Base-by-base conservation (phyloP, 2,797 vertebrate species). In the Spinibarbus caldwelli region DNA sequence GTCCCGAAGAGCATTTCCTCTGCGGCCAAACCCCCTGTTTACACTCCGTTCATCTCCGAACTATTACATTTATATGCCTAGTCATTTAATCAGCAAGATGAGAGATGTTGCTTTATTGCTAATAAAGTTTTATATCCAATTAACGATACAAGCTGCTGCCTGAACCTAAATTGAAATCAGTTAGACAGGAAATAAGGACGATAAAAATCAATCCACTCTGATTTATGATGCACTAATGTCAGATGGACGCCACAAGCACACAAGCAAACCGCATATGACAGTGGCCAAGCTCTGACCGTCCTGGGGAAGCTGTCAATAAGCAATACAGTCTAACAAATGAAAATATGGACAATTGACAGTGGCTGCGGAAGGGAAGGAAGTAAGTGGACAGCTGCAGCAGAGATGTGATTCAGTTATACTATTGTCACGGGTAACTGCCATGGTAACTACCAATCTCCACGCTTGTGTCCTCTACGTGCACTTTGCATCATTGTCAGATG, bases 201-300 rank as follows among this genome's bases (percentile, higher is more conserved):
- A 82, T 82, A 19, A 57, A n/a, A 85, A 88, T 89, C 52, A 66
- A 89, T 88, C 81, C 66, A 36, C 75, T 78, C n/a, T 68, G 82
- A 82, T 86, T 86, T 76, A 84, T 31, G 43, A 85, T 76, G 70
- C 78, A 66, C 34, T 86, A 71, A 78, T 45, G 45, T 49, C 14
- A 10, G 76, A 87, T 31, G 82, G 82, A 64, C n/a, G 47, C 76
- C 52, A 59, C 29, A 57, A 83, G 84, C 80, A 82, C 70, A 19
- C 26, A 64, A 43, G 41, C 78, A 54, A 73, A 64, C 78, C 21
- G n/a, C 57, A 71, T 79, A 83, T 77, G 82, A 70, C 47, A 85
- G 79, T n/a, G 29, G 54, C 82, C 62, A 59, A 67, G 49, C 70
- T 79, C 23, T 71, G 87, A 88, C 83, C 80, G 85, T 87, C 66